Evolutionary conservation across 2,888 invertebrate genomes (phyloP), one percentile per base, ranked within the genome.

Genomic region (Coleophora deauratella): DNA sequence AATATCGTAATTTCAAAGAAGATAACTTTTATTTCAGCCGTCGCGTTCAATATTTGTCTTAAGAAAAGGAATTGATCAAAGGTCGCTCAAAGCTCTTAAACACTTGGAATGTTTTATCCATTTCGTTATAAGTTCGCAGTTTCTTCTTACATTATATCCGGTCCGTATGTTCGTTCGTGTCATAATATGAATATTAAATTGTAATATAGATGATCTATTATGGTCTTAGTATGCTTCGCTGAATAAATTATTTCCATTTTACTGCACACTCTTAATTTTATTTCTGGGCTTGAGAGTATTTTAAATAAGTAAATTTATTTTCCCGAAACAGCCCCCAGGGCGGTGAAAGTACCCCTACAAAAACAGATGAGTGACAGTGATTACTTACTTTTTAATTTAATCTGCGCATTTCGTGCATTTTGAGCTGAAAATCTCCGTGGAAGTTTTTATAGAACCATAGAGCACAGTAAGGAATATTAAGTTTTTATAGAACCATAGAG

Each of bases 191-290:
- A 68, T 56, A 74, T 68, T 41, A 78, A 60, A 57, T 67, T 72
- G 46, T 68, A 64, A 48, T 72, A 76, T 43, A 78, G 58, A 53
- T 71, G 69, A 59, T 77, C 69, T 52, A 77, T 76, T 50, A 78
- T 61, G 32, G 52, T 55, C 46, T 55, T 65, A 9, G 72, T 72
- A 42, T 74, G 61, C 54, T 59, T 67, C 11, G 68, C 66, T 36
- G 74, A 62, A 49, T 57, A 67, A 44, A 68, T 49, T 48, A 74
- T 70, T 71, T 78, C 77, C 77, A 77, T 78, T 60, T 57, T 57
- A 27, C 37, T 31, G 31, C 31, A 31, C 31, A n/a, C 9, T 34
- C 15, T 34, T 12, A 31, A 21, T 33, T 11, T 32, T 36, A 14
- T n/a, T n/a, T n/a, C n/a, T n/a, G n/a, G n/a, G n/a, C n/a, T n/a